Conservation (phyloP, 2,113 vertebrate genomes). For the Gyps fulvus region DNA sequence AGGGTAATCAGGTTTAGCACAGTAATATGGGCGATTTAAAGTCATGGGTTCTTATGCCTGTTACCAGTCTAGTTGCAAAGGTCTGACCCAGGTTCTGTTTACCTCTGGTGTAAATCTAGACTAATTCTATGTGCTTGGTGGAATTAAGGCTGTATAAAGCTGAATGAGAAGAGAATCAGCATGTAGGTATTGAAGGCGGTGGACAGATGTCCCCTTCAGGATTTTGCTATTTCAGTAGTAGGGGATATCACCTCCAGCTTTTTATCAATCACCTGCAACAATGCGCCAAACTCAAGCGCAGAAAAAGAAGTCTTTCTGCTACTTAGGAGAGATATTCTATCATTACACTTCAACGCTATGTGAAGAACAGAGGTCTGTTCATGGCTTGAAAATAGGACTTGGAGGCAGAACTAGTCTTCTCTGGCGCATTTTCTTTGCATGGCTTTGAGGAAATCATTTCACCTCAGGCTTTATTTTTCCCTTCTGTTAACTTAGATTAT, state of each 20-base stretch:
- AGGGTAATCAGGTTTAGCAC: neutral
- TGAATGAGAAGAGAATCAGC: neutral
- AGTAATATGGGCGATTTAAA: neutral
- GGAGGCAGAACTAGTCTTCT: neutral
- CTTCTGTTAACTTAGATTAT: neutral
- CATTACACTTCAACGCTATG: neutral
- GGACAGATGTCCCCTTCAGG: neutral
- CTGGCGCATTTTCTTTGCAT: too few relatives aligned
- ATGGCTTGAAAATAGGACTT: neutral
- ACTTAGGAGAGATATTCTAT: neutral
- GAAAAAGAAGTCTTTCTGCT: neutral
- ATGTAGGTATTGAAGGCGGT: neutral
- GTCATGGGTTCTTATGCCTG: neutral
- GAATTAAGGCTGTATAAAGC: neutral
- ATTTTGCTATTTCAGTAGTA: neutral
- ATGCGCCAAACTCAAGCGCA: accelerated
- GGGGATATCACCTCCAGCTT: neutral
- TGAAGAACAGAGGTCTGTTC: neutral
- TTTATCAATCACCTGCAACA: neutral
- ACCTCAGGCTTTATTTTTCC: neutral
- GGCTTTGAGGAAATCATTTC: neutral
- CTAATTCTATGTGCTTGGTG: neutral
- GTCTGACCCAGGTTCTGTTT: neutral
- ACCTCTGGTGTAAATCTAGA: neutral
- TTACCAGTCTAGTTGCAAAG: neutral